Conservation (phyloP, 2,113 vertebrate species). For the Steatornis caripensis region DNA sequence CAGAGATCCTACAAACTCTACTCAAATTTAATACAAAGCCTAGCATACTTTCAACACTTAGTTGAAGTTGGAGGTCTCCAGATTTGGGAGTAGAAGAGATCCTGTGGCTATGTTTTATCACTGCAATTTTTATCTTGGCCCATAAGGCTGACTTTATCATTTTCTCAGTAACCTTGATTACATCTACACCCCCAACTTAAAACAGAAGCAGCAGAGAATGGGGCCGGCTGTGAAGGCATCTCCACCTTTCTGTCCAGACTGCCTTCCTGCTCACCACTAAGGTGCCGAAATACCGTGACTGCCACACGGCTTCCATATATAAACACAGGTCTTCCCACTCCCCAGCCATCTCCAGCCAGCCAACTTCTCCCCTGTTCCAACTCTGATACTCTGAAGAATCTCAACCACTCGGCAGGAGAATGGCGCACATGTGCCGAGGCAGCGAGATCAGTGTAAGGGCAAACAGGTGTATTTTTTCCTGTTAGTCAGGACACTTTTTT, state of each 20-base stretch:
- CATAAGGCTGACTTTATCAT: background rate
- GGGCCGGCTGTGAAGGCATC: background rate
- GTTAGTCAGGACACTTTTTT: background rate
- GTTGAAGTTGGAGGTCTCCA: background rate
- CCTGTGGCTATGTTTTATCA: background rate
- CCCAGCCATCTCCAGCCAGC: background rate
- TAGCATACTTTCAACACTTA: background rate
- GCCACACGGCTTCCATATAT: background rate
- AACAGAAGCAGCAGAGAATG: background rate
- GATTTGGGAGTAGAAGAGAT: background rate
- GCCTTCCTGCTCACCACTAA: background rate
- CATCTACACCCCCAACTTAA: accelerated
- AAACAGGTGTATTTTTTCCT: background rate
- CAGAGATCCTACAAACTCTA: background rate
- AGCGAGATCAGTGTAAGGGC: background rate
- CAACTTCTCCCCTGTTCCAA: background rate
- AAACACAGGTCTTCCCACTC: background rate
- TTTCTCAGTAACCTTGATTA: background rate
- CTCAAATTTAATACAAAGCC: background rate
- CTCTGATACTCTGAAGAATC: background rate
- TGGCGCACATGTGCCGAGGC: accelerated
- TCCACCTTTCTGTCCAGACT: background rate
- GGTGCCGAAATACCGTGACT: background rate
- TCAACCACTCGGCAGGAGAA: background rate
- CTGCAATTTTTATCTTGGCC: background rate